Evolutionary conservation across 2,797 vertebrate genomes (phyloP), one percentile per base, ranked within the genome.

Genomic region (Sphenodon punctatus): DNA sequence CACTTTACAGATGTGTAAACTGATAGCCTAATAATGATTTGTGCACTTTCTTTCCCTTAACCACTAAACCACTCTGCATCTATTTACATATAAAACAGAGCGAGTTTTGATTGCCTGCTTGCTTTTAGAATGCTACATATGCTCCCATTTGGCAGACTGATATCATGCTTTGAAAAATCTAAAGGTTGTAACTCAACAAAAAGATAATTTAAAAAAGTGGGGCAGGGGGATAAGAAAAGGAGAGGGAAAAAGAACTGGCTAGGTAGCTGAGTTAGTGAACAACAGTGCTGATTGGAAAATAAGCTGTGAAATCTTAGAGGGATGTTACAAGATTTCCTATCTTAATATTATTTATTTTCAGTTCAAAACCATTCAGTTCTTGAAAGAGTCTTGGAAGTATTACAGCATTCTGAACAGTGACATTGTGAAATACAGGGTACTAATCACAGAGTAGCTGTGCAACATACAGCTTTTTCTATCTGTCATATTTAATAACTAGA

Each of bases 401-500:
- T 92, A 71, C 34, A 84, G 63, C 73, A 86, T 85, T 92, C 11
- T 1, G 74, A 91, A 78, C 84, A 84, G 70, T 86, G 73, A 87
- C 86, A 88, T 85, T 91, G 91, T 91, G 92, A 91, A 93, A 90
- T 93, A 92, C 75, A 78, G 86, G 78, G 79, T 93, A 93, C 90
- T 93, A 89, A 93, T 93, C 89, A 83, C 86, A 89, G 86, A 83
- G 89, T 93, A 89, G 73, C 90, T 84, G 63, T 91, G 78, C 75
- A 90, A 90, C 88, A 89, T 85, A 76, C 76, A 80, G 84, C 89
- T 89, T 89, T 95, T 90, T 93, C 86, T 90, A 86, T 92, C 89
- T 95, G 93, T 95, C 93, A 94, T 94, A 93, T 90, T 92, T 93
- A 94, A 94, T 94, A 94, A 95, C 90, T 89, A 88, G 89, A 89